Evolutionary conservation across 2,888 invertebrate species (phyloP), one percentile per base, ranked within the genome.

Genomic region (Sclerodermus sp.): DNA sequence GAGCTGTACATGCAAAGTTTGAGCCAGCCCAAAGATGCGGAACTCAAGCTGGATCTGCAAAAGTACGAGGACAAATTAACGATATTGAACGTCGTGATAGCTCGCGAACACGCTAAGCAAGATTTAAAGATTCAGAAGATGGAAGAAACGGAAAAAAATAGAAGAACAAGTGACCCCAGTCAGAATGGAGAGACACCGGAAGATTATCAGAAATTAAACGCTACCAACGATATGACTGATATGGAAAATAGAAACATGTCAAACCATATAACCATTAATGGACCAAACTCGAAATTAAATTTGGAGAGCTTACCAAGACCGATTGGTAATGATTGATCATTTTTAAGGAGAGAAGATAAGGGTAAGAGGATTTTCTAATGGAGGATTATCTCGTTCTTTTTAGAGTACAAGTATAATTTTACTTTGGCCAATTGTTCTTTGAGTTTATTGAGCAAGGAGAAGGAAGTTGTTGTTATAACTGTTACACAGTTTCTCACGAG

Each of bases 61-160:
- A 85, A 87, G 66, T 84, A 88, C 52, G 91, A 92, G 75, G 90
- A 91, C 59, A 83, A 82, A 51, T 79, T 92, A 53, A 85, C 87
- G 43, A 85, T 91, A 37, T 79, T 88, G 42, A 89, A 89, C 49
- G 87, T 92, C 17, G 84, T 91, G 1, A 85, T 91, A 51, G 91
- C 91, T 0, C 82, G 91, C 56, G 89, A 90, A 69, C 87, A 91
- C 56, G 90, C 91, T 4, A 88, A 89, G 72, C 84, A 90, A 67
- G 84, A 88, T 82, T 50, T 64, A 37, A 45, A 53, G 37, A 62
- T 54, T 34, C 55, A 42, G 43, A 43, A 37, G 1, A 52, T 55
- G 5, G 57, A 62, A 16, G 47, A 48, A 14, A 47, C 59, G 32
- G 46, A 40, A 30, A 47, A 50, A 31, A 48, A 15, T 1, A 10